Evolutionary conservation across 2,113 vertebrate species (phyloP), one percentile per base, ranked within the genome.

Genomic region (Podilymbus podiceps): DNA sequence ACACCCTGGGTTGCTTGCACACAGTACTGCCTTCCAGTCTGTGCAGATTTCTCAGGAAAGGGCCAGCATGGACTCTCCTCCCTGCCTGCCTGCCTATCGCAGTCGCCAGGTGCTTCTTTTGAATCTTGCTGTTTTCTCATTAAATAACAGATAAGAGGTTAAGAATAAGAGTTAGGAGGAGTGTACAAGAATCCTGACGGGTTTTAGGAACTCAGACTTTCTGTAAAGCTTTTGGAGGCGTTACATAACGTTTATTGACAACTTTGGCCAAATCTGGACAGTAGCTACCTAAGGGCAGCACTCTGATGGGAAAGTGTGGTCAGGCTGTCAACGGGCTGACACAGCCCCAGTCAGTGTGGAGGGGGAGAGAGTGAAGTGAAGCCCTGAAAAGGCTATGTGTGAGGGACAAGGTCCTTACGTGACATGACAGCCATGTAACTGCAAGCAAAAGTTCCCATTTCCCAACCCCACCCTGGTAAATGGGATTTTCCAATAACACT

Each of bases 241-340:
- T 20, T 30, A 18, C 18, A 21, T 1, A 74, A 49, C 0, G 0
- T 25, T 62, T 11, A 21, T 14, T 0, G 21, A 40, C 7, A 60
- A 20, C 42, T 66, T 47, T 9, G 28, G 46, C 18, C 18, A 76
- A 69, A 73, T 28, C 33, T 55, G n/a, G 60, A 15, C 18, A 35
- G 28, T 0, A 90, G 40, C 27, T 84, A 28, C 60, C 18, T 6
- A 18, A 56, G 9, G 62, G 46, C 46, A 74, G 25, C 17, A 30
- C 13, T 5, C 24, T 11, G 31, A 55, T 8, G 9, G 25, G 27
- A 58, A 62, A 46, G 8, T 0, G 1, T 11, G 19, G n/a, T 74
- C 78, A 82, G 67, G 38, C 42, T 71, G 40, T 27, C 23, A 22
- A 15, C 2, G 12, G 58, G 53, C 22, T 85, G 56, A 30, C 49